Evolutionary conservation across 2,113 vertebrate genomes (phyloP).

Genomic region (Ptilonorhynchus violaceus): DNA sequence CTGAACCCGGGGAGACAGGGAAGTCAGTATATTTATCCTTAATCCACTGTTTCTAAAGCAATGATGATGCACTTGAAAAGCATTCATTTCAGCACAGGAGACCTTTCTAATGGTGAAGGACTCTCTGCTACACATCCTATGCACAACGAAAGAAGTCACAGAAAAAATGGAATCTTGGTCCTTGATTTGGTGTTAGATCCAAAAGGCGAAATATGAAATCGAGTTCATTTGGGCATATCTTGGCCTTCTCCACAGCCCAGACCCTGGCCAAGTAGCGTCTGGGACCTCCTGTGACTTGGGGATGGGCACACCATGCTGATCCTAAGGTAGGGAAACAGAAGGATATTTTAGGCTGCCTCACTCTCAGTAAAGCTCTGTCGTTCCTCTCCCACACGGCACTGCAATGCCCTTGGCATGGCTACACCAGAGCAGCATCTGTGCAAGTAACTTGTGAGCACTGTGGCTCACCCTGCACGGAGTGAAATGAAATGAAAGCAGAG

Average conservation of each 20-base stretch:
- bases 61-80: not conserved
- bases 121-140: not conserved
- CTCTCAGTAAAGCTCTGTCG: not conserved
- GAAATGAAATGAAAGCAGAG: not conserved
- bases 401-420: not conserved
- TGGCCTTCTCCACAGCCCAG: not conserved
- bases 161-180: not conserved
- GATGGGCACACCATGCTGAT: not conserved
- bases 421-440: not conserved
- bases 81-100: not conserved
- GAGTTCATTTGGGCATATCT: not conserved
- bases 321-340: not conserved
- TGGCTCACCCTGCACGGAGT: fast-evolving
- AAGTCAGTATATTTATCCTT: not conserved
- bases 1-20: not conserved
- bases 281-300: not conserved
- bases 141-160: not conserved
- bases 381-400: fast-evolving
- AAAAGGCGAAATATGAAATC: not conserved
- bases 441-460: not conserved
- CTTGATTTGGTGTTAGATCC: not conserved
- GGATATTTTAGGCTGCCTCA: not conserved
- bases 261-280: fast-evolving
- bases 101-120: not conserved
- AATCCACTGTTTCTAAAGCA: not conserved